Percentiles rank a stretch among this genome's conserved stretches.
These are phyloP conservation scores for Hassar affinis DNA, from an alignment of 2,113 vertebrate genomes.

Conservation along the genomic window DNA sequence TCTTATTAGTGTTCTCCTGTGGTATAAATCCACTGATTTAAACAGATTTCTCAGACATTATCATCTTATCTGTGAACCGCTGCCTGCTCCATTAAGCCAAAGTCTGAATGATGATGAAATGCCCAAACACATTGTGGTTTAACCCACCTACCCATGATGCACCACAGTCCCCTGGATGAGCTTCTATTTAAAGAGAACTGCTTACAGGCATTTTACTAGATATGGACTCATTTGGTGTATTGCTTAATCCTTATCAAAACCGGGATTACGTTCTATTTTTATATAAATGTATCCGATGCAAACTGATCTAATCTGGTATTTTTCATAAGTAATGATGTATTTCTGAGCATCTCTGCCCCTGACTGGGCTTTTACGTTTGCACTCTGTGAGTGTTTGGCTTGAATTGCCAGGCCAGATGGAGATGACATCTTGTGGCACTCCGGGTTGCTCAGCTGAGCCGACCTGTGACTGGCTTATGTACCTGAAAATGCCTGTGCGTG, in stretches of 20 bases:
- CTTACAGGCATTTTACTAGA: conserved; percentile 25
- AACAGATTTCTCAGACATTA: conserved; percentile 3
- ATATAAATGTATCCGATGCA: background rate
- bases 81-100: conserved; percentile 8
- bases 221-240: conserved; percentile 20
- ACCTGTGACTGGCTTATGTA: conserved; percentile 43
- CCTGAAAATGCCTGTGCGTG: conserved; percentile 33
- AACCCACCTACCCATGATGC: conserved; percentile 39
- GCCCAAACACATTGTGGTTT: conserved; percentile 20
- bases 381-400: conserved; percentile 45
- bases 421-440: conserved; percentile 56
- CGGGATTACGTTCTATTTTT: background rate
- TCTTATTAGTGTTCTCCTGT: background rate
- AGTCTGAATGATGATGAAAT: background rate
- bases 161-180: conserved; percentile 29
- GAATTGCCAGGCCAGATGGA: conserved; percentile 50
- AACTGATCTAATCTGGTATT: background rate
- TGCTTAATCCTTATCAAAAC: conserved; percentile 20
- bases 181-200: conserved; percentile 50
- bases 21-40: conserved; percentile 20
- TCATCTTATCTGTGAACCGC: conserved; percentile 3
- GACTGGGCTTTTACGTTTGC: conserved; percentile 31
- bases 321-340: background rate
- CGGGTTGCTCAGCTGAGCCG: conserved; percentile 45
- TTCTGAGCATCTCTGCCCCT: background rate